Conservation (phyloP, 2,113 vertebrate genomes). For the Psilopsiagon aurifrons region DNA sequence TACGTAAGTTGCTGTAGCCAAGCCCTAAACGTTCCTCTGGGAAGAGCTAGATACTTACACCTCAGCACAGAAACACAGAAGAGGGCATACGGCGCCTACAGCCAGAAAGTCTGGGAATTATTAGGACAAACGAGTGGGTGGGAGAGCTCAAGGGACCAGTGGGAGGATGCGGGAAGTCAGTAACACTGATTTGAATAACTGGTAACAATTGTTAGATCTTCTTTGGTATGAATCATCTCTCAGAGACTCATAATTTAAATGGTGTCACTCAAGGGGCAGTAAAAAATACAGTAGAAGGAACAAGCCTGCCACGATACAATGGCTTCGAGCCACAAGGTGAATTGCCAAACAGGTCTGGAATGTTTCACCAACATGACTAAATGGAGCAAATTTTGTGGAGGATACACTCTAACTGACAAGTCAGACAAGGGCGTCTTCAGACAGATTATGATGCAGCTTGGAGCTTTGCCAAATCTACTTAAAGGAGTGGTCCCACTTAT, state of each 20-base stretch:
- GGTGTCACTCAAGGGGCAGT: slow-evolving; percentile 18
- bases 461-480: neutral
- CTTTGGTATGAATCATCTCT: slow-evolving; percentile 51
- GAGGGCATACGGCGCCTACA: neutral
- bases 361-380: neutral
- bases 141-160: slow-evolving; percentile 46
- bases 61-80: neutral
- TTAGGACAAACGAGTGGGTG: slow-evolving; percentile 27
- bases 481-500: neutral
- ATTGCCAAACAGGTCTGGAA: neutral
- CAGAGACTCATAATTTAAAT: slow-evolving; percentile 5
- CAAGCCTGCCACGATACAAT: neutral
- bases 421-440: neutral
- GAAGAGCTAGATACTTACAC: neutral
- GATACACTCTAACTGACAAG: neutral
- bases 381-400: neutral
- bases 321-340: neutral
- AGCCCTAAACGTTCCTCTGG: neutral
- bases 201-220: slow-evolving; percentile 64
- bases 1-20: neutral
- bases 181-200: slow-evolving; percentile 45
- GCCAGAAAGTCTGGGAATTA: slow-evolving; percentile 51
- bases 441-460: neutral
- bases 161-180: slow-evolving; percentile 59
- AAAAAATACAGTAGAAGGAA: neutral